Conservation (phyloP, 2,113 vertebrate species). For the Rhipidura dahli region DNA sequence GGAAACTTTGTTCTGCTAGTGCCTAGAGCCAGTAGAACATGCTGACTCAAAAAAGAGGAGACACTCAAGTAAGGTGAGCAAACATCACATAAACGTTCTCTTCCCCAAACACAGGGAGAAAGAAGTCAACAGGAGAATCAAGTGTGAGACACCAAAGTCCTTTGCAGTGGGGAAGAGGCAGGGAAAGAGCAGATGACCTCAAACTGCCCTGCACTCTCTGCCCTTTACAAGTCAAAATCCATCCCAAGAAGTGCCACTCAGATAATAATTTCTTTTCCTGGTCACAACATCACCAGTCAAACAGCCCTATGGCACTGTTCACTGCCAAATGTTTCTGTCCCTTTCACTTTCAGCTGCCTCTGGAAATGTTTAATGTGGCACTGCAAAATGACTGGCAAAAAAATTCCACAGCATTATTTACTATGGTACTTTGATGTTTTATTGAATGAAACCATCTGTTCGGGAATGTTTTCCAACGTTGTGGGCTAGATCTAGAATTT, state of each 20-base stretch:
- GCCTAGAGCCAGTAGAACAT: neutral
- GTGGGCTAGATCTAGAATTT: conserved; percentile 39
- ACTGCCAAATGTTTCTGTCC: conserved; percentile 4
- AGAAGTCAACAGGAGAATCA: neutral
- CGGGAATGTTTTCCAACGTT: neutral
- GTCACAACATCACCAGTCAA: neutral
- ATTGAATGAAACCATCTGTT: conserved; percentile 54
- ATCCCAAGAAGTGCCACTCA: neutral
- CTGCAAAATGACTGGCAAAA: conserved; percentile 36
- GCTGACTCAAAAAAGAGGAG: neutral
- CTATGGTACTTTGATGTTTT: conserved; percentile 39
- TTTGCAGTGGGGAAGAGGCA: neutral
- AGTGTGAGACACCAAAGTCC: neutral
- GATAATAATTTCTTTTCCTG: neutral
- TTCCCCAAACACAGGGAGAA: neutral
- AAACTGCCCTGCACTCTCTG: neutral
- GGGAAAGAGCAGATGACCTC: neutral
- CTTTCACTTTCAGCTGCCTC: conserved; percentile 18
- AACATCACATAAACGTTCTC: neutral
- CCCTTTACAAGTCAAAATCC: neutral
- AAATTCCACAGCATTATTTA: conserved; percentile 41
- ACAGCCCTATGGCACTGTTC: neutral
- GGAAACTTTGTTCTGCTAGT: neutral
- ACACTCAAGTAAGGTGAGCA: neutral
- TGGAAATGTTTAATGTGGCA: conserved; percentile 9